phyloP scores from a whole-genome alignment of 2,888 invertebrate species.

The Drosophila mimica region DNA sequence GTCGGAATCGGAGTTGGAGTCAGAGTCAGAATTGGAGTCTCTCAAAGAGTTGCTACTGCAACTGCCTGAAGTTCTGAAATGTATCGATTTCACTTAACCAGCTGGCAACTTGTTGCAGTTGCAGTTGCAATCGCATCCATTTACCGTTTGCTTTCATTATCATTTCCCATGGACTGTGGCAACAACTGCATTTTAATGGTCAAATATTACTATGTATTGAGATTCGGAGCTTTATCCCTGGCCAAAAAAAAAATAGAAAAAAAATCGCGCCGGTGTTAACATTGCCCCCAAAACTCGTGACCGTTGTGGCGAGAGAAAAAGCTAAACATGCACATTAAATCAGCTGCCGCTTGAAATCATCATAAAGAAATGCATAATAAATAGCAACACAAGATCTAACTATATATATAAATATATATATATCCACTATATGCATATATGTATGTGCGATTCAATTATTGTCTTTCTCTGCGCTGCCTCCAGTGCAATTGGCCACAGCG shows the following conservation, averaged over 20 bases:
- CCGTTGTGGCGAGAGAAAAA: conserved; percentile 47
- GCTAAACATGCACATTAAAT: conserved; percentile 66
- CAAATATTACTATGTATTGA: conserved; percentile 68
- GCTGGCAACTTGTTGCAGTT: conserved; percentile 62
- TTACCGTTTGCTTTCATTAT: conserved; percentile 76
- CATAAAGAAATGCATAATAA: conserved; percentile 66
- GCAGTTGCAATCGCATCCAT: conserved; percentile 45
- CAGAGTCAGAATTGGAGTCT: neutral
- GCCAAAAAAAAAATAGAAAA: conserved; percentile 36
- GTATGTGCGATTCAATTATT: conserved; percentile 68
- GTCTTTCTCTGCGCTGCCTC: conserved; percentile 46
- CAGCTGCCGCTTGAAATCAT: conserved; percentile 72
- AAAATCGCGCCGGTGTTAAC: conserved; percentile 68
- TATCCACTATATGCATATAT: conserved; percentile 25
- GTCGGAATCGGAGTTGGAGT: neutral
- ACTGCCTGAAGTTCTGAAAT: conserved; percentile 67
- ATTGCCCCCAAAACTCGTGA: conserved; percentile 73
- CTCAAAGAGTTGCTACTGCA: conserved; percentile 12
- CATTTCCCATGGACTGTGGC: conserved; percentile 62
- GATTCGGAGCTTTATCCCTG: conserved; percentile 23
- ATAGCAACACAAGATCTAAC: conserved; percentile 43
- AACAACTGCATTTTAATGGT: conserved; percentile 72
- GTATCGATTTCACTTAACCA: conserved; percentile 65
- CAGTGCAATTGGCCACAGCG: conserved; percentile 25
- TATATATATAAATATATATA: conserved; percentile 37